Evolutionary conservation across 37 sponge, comb jelly and placozoan species (phyloP), one percentile per base, ranked within the genome.

Genomic region (Beroe ovata): DNA sequence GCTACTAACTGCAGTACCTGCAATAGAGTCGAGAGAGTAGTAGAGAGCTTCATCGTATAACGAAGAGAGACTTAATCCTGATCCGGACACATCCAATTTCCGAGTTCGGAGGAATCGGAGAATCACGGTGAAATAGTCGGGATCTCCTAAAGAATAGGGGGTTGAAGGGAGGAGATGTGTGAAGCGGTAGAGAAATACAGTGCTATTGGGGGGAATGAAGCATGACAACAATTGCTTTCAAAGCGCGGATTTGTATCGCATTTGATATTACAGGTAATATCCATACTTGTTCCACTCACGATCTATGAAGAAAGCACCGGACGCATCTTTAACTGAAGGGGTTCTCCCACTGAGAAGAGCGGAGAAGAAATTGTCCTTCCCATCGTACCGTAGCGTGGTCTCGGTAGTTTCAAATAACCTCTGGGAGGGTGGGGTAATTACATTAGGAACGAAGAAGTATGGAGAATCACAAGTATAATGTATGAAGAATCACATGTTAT

Each of bases 271-370:
- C n/a, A n/a, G n/a, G n/a, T n/a, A n/a, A n/a, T n/a, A n/a, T n/a
- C n/a, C n/a, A n/a, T n/a, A n/a, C n/a, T n/a, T n/a, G n/a, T n/a
- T n/a, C n/a, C n/a, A 36, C 54, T 41, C 28, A 77, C 84, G 26
- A 54, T 77, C 84, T 19, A 77, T 77, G 84, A 77, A 77, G 84
- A 36, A 42, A 11, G 84, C 84, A 21, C 84, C 84, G 29, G 69
- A 33, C 8, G 4, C 41, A 4, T 77, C 54, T 39, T 77, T 42
- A 2, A 77, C 54, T 14, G 84, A 42, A 16, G 84, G 84, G 11
- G 84, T 77, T 38, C 84, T 25, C 18, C 41, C 84, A 23, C 84
- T 42, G 19, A 77, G 54, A 42, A 77, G 33, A 0, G 54, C 84
- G 18, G 84, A 32, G 29, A 77, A 77, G 47, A 77, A 77, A 54